Percentiles rank a stretch among this genome's conserved stretches.
Conservation (phyloP, 2,113 vertebrate species). For the Oreochromis aureus region DNA sequence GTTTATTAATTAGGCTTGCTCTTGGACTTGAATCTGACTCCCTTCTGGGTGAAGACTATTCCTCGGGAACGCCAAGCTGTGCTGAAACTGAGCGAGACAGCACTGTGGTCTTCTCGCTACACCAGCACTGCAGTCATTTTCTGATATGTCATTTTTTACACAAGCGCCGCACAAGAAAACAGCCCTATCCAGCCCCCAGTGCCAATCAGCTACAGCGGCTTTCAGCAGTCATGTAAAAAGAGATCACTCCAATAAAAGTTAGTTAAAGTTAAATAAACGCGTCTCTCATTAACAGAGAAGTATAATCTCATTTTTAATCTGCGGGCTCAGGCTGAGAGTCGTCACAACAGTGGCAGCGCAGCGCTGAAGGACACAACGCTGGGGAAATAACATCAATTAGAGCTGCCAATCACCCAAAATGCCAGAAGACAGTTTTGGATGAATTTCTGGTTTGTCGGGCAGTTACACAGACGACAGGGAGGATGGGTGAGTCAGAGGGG, state of each 20-base stretch:
- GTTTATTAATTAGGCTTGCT: conserved; percentile 60
- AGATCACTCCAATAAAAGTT: not conserved
- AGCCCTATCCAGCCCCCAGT: not conserved
- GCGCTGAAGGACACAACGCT: conserved; percentile 28
- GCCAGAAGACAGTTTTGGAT: conserved; percentile 37
- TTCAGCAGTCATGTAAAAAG: not conserved
- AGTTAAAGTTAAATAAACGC: conserved; percentile 15
- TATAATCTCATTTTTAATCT: conserved; percentile 25
- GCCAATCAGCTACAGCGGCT: not conserved
- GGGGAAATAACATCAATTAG: conserved; percentile 57
- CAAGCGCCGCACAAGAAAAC: not conserved
- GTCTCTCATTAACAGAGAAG: conserved; percentile 18
- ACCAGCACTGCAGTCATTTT: conserved; percentile 11
- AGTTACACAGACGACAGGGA: not conserved
- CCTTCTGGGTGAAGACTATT: conserved; percentile 19
- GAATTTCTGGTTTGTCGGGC: not conserved
- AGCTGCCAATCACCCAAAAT: conserved; percentile 58
- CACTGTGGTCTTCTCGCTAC: conserved; percentile 3
- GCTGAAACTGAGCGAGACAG: conserved; percentile 35
- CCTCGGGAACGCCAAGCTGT: conserved; percentile 24
- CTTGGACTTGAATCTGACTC: conserved; percentile 36
- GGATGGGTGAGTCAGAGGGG: not conserved
- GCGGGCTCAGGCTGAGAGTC: not conserved
- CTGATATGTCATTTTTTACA: conserved; percentile 35
- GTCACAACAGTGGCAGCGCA: not conserved